Evolutionary conservation across 1,140 invertebrate species (phyloP), one percentile per base, ranked within the genome.

Genomic region (Hermetia illucens): DNA sequence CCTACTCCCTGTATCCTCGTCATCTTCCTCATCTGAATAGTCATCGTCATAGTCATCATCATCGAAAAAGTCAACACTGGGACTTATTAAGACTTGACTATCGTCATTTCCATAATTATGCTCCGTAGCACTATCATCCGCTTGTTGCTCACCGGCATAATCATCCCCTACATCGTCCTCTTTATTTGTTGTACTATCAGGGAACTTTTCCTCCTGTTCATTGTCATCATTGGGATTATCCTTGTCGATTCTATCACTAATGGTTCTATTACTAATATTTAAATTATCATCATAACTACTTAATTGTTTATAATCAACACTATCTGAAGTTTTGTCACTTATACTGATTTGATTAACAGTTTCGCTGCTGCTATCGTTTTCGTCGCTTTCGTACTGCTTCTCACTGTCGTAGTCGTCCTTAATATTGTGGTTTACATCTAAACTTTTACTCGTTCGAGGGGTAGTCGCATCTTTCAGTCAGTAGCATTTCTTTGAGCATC

Each of bases 401-500:
- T n/a, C n/a, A n/a, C n/a, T n/a, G n/a, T n/a, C n/a, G n/a, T n/a
- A n/a, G n/a, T n/a, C n/a, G n/a, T n/a, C n/a, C n/a, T n/a, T n/a
- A n/a, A n/a, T n/a, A n/a, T n/a, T n/a, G n/a, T n/a, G n/a, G n/a
- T 53, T 56, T 53, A 54, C 51, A 58, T 58, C 55, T 58, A 58
- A 58, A 53, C 55, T 58, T 51, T 47, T 54, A 44, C 43, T 44
- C 42, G 48, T 46, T 48, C 55, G 48, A 54, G 50, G 58, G 58
- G 58, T 61, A 61, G 58, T 60, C 58, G 58, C 58, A 58, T 60
- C 57, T 58, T 57, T 55, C 58, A 61, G 58, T 61, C 75, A 76
- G 62, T 80, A 73, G 67, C 82, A 87, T 67, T 86, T 86, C 60
- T 82, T 80, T 42, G 78, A 77, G 64, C 83, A 87, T 39, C 80